Conservation (phyloP, 2,113 vertebrate genomes). For the rat (Rattus norvegicus) region GRCr8 NC_086039.1:52639501-52640000, state of each 20-base stretch:
- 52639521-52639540: neutral
- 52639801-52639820: neutral
- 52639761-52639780: neutral
- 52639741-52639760: neutral
- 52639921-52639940: neutral
- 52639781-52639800: neutral
- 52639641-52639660: slow-evolving; percentile 6
- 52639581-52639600: neutral
- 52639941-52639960: neutral
- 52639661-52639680: neutral
- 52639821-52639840: neutral
- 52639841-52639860: neutral
- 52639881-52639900: neutral
- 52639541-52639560: neutral
- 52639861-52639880: neutral
- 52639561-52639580: neutral
- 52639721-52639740: neutral
- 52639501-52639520: neutral
- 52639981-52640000: neutral
- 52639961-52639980: neutral
- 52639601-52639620: neutral
- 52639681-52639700: neutral
- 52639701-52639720: neutral
- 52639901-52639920: neutral
- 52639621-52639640: neutral